Conservation (phyloP, 2,797 vertebrate species). For the Mionectes olivaceus region DNA sequence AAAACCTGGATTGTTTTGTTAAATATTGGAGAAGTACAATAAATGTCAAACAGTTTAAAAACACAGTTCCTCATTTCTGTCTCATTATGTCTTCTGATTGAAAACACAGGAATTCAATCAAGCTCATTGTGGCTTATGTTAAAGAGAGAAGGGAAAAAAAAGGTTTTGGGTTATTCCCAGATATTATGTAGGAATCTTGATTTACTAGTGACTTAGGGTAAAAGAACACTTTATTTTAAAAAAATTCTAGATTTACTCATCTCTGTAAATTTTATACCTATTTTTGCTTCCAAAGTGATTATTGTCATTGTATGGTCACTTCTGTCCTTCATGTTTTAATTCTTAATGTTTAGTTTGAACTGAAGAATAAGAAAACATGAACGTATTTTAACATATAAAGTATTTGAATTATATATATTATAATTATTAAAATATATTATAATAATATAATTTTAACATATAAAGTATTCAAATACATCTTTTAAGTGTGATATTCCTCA, state of each 20-base stretch:
- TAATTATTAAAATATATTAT: too few species aligned
- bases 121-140: background rate
- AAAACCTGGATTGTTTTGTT: background rate
- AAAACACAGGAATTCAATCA: background rate
- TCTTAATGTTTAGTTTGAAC: background rate
- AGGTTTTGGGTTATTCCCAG: background rate
- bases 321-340: background rate
- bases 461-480: background rate
- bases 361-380: background rate
- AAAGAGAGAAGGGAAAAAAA: background rate
- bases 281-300: background rate
- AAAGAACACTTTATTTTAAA: background rate
- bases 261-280: background rate
- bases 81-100: background rate
- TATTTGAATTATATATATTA: too few species aligned
- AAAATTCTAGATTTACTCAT: background rate
- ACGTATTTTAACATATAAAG: background rate
- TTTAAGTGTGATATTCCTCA: background rate
- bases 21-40: background rate
- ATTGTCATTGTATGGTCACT: fast-evolving
- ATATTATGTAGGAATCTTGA: background rate
- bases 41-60: background rate
- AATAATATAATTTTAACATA: too few species aligned
- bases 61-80: background rate
- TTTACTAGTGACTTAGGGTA: background rate